Percentiles rank a stretch among this genome's conserved stretches.
phyloP scores from a whole-genome alignment of 2,113 vertebrate genomes.

The Poeciliopsis occidentalis region DNA sequence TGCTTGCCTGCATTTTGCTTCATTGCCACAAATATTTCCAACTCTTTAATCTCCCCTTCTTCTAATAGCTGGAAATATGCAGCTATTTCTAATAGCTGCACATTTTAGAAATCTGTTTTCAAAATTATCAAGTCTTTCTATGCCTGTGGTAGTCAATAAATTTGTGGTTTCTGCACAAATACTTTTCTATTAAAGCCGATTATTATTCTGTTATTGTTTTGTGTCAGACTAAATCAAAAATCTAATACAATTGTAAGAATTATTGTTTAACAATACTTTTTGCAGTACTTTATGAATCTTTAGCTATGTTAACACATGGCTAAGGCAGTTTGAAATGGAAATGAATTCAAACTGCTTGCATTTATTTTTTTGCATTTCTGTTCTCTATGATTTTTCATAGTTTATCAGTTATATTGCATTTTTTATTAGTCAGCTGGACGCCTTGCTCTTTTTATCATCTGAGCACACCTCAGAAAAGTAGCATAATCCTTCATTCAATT shows the following conservation, averaged over 20 bases:
- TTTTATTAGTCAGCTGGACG: not conserved
- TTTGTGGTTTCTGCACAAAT: not conserved
- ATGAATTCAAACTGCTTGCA: too few species aligned
- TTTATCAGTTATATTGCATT: not conserved
- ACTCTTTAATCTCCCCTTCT: not conserved
- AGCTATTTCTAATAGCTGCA: not conserved
- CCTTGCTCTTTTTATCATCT: not conserved
- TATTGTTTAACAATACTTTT: not conserved
- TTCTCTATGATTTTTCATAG: not conserved
- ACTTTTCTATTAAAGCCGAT: too few species aligned
- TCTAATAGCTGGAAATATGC: not conserved
- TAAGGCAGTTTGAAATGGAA: too few species aligned
- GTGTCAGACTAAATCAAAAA: not conserved
- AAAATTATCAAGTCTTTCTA: not conserved
- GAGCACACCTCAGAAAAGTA: not conserved
- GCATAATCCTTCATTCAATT: not conserved
- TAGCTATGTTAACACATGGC: too few species aligned
- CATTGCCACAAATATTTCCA: constrained; percentile 28
- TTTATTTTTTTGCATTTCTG: constrained; percentile 2
- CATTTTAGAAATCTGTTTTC: not conserved
- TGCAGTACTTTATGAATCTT: too few species aligned
- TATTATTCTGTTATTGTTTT: not conserved
- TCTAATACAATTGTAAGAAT: not conserved
- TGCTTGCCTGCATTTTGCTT: constrained; percentile 28
- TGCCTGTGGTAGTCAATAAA: not conserved